Conservation (phyloP, 2,113 vertebrate species). For the Microtus pennsylvanicus region DNA sequence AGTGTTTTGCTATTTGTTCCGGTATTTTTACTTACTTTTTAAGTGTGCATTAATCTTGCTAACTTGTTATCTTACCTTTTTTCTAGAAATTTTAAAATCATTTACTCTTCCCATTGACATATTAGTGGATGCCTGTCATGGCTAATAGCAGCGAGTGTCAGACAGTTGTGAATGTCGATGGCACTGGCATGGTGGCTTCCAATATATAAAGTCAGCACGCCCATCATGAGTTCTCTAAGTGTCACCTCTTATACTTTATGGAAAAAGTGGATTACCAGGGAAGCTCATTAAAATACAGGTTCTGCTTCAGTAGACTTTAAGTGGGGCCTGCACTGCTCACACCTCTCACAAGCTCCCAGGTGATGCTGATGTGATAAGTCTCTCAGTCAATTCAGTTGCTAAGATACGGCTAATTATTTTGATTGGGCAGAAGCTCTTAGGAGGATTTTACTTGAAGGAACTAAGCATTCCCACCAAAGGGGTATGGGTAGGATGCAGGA, state of each 20-base stretch:
- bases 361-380: background rate
- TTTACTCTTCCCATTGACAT: no score
- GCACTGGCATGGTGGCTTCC: no score
- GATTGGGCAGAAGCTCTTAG: background rate
- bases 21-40: no score
- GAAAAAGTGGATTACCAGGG: background rate
- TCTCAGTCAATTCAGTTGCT: background rate
- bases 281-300: conserved; percentile 10
- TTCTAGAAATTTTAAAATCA: no score
- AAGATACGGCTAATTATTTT: background rate
- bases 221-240: background rate
- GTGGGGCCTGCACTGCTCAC: background rate
- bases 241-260: background rate
- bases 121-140: no score
- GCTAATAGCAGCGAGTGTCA: no score
- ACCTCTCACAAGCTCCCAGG: background rate
- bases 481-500: background rate
- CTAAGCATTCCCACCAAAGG: background rate
- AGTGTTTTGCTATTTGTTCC: background rate
- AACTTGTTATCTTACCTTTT: no score
- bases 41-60: no score
- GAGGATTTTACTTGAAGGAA: background rate
- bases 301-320: conserved; percentile 11
- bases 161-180: no score
- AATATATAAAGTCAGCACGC: conserved; percentile 7